Conservation (phyloP, 2,888 invertebrate genomes). For the Drosophila emarginata region DNA sequence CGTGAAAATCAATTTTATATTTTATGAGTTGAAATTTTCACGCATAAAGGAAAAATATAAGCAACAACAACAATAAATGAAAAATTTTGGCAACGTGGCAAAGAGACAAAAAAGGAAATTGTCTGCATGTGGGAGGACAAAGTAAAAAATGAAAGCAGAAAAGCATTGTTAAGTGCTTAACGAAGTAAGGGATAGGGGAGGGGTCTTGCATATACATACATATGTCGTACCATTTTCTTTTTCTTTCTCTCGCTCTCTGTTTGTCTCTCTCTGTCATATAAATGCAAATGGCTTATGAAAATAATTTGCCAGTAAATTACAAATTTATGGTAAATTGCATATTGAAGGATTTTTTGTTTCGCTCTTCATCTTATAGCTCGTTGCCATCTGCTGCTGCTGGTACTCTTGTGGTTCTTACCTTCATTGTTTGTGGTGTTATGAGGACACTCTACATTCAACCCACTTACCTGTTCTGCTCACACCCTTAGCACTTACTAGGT, state of each 20-base stretch:
- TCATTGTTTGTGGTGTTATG: constrained; percentile 49
- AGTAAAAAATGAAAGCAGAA: constrained; percentile 30
- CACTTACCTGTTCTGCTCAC: constrained; percentile 25
- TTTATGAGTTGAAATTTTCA: constrained; percentile 52
- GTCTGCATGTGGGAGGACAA: constrained; percentile 7
- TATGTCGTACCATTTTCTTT: constrained; percentile 15
- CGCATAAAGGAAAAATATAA: constrained; percentile 28
- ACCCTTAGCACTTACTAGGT: not conserved
- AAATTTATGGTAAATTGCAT: constrained; percentile 78
- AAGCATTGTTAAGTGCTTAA: constrained; percentile 50
- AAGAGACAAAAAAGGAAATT: constrained; percentile 29
- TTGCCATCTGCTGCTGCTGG: constrained; percentile 49
- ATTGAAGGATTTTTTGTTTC: constrained; percentile 64
- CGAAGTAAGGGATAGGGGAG: constrained; percentile 7
- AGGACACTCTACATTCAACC: constrained; percentile 13
- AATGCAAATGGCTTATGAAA: constrained; percentile 77
- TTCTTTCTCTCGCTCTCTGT: constrained; percentile 12
- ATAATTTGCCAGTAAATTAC: constrained; percentile 77
- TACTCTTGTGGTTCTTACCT: constrained; percentile 18
- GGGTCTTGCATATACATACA: constrained; percentile 27
- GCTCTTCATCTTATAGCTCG: constrained; percentile 3
- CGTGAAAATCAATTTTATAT: constrained; percentile 68
- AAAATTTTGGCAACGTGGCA: not conserved
- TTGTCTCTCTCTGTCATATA: constrained; percentile 45
- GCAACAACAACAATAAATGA: not conserved